Evolutionary conservation across 2,113 vertebrate genomes (phyloP).

Genomic region (Lates calcarifer): DNA sequence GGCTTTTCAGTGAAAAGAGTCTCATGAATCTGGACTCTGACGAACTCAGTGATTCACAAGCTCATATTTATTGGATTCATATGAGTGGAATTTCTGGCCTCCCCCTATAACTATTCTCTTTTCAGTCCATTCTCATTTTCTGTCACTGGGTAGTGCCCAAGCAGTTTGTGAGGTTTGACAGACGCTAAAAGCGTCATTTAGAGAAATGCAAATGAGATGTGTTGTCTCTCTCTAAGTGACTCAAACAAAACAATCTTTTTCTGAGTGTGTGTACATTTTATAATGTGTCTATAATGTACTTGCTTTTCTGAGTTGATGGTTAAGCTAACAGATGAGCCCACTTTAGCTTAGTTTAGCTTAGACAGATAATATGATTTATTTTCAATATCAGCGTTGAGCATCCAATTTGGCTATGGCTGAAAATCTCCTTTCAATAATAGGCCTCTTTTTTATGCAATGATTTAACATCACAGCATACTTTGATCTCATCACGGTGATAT

Average conservation of each 20-base stretch:
- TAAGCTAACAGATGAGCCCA: neutral
- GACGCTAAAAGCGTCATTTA: neutral
- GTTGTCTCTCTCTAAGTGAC: neutral
- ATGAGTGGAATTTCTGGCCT: neutral
- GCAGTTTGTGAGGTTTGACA: neutral
- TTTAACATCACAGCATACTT: neutral
- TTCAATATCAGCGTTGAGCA: neutral
- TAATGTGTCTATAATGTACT: neutral
- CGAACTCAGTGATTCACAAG: constrained; percentile 10
- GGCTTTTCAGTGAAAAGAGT: constrained; percentile 24
- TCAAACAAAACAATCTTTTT: neutral
- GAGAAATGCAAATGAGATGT: neutral
- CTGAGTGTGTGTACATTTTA: neutral
- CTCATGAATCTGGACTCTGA: constrained; percentile 24
- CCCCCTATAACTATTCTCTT: neutral
- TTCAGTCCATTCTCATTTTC: neutral
- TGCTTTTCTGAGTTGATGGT: neutral
- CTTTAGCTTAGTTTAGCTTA: neutral
- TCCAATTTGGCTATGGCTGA: neutral
- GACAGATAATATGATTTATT: neutral
- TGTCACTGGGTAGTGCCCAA: neutral
- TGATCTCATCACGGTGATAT: neutral
- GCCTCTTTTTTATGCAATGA: neutral
- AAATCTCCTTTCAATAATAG: neutral
- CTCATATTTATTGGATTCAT: constrained; percentile 5